phyloP scores from a whole-genome alignment of 64 coral and sea anemone genomes.

The Stichodactyla helianthus region DNA sequence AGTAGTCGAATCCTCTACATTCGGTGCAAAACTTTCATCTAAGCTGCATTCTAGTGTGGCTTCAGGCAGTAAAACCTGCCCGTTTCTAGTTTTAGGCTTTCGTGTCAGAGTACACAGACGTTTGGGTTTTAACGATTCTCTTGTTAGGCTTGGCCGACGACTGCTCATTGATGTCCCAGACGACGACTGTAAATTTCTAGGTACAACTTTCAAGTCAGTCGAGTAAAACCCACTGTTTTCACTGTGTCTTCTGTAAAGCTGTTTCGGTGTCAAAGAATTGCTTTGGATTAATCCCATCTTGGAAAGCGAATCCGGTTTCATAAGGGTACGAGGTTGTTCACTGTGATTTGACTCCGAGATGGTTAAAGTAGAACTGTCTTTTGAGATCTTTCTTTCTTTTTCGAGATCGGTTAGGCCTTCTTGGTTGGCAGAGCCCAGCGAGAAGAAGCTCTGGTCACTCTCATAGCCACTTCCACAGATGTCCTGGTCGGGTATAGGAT shows the following conservation, averaged over 20 bases:
- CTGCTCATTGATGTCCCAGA: conserved; percentile 11
- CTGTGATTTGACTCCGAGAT: background rate
- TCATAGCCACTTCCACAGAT: conserved; percentile 47
- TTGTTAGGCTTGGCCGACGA: background rate
- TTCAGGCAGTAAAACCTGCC: background rate
- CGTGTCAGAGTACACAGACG: conserved; percentile 1
- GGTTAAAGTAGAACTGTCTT: background rate
- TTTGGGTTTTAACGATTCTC: background rate
- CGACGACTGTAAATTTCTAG: background rate
- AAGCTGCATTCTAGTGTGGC: background rate
- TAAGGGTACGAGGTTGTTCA: background rate
- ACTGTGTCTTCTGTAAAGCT: conserved; percentile 3
- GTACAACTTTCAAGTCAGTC: background rate
- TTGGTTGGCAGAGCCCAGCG: background rate
- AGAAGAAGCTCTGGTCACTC: conserved; percentile 42
- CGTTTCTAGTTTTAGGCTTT: conserved; percentile 1
- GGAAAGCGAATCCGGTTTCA: background rate
- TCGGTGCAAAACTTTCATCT: background rate
- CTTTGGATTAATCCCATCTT: background rate
- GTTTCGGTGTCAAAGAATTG: background rate
- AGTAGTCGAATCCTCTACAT: background rate
- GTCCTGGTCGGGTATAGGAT: background rate
- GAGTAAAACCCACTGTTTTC: background rate
- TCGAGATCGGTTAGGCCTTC: conserved; percentile 14
- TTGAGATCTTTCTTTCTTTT: conserved; percentile 10